Percentiles rank a stretch among this genome's conserved stretches.
phyloP scores from a whole-genome alignment of 2,113 vertebrate species.

The Mionectes macconnelli region DNA sequence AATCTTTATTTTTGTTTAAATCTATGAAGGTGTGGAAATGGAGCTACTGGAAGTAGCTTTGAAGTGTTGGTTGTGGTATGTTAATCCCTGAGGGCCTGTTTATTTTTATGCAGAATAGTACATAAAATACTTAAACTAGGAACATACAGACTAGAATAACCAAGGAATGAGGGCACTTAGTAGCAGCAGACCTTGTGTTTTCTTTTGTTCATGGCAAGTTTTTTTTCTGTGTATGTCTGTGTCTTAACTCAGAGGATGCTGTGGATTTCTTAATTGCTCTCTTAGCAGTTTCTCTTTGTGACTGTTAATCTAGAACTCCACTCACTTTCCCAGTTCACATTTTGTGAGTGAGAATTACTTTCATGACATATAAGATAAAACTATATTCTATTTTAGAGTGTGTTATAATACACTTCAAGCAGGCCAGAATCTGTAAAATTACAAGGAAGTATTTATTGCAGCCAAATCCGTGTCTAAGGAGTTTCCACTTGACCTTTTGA shows the following conservation, averaged over 20 bases:
- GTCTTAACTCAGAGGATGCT: not conserved
- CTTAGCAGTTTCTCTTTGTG: not conserved
- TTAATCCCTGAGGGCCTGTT: not conserved
- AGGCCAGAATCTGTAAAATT: not conserved
- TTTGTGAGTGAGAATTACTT: not conserved
- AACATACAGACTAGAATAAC: not conserved
- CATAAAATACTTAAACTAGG: not conserved
- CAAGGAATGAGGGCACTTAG: not conserved
- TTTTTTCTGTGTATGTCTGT: not conserved
- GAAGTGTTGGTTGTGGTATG: not conserved
- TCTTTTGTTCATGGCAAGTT: not conserved
- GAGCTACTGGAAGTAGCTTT: not conserved
- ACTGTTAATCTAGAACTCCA: not conserved
- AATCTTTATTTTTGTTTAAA: not conserved
- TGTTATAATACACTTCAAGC: not conserved
- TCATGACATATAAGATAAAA: not conserved
- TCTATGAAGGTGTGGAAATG: conserved; percentile 17
- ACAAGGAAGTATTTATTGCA: not conserved
- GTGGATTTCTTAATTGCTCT: not conserved
- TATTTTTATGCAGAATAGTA: not conserved
- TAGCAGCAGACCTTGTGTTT: not conserved
- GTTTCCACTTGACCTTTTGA: not conserved
- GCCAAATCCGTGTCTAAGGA: not conserved
- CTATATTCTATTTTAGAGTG: not conserved
- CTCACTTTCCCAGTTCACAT: not conserved